Evolutionary conservation across 2,113 vertebrate genomes (phyloP), one percentile per base, ranked within the genome.

Genomic region (Proteles cristata): DNA sequence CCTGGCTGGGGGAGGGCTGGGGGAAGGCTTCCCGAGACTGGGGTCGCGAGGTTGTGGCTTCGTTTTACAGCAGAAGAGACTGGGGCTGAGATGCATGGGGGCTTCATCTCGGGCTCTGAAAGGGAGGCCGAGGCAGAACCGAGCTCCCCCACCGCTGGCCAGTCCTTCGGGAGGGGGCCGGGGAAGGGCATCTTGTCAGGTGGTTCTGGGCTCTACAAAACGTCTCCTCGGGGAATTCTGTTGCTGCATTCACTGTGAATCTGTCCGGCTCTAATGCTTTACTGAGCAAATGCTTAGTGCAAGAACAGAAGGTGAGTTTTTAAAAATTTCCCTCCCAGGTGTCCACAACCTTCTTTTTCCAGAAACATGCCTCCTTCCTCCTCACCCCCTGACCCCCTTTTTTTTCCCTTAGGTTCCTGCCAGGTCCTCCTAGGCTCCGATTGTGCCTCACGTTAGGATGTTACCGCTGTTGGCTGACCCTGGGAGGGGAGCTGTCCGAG

Each of bases 341-440:
- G 33, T 61, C 82, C 66, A 2, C 21, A 1, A 2, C 45, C 31
- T 45, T 88, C 4, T 50, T 35, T 35, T 48, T 12, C 45, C 61
- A 43, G 17, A 79, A 58, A 53, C 3, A 14, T 4, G 45, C 16
- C 31, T 61, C 31, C 33, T 48, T 5, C 5, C 43, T 31, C 33
- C 58, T 6, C 33, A 4, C 28, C 4, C 4, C 14, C 9, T 0
- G 8, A 33, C 33, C 50, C 33, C 0, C 55, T 55, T 11, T 61
- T 0, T 16, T 35, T 31, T 21, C 35, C 48, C 8, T 90, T 15
- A 0, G 2, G 8, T 0, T 0, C 25, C 16, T 4, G 50, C 55
- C 19, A 0, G 2, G 5, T 19, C n/a, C 33, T 77, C 39, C 11
- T 2, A 0, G 5, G 5, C 11, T n/a, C 19, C 1, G 0, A 4